Evolutionary conservation across 2,888 invertebrate species (phyloP).

Genomic region (Microchrysa polita): DNA sequence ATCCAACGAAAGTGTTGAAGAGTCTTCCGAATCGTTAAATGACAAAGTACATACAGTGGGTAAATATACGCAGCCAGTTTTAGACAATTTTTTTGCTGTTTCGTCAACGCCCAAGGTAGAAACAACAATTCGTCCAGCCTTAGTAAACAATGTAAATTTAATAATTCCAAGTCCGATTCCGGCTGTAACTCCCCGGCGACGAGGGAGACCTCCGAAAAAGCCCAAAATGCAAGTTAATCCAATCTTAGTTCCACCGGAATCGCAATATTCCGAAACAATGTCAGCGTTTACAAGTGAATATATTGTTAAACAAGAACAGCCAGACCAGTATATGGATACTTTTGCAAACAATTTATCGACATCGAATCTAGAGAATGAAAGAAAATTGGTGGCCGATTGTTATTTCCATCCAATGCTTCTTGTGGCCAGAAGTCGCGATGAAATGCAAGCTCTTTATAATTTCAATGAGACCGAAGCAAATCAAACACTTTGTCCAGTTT

Average conservation of each 20-base stretch:
- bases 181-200: background rate
- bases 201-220: conserved; percentile 2
- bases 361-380: background rate
- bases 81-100: background rate
- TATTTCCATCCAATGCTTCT: conserved; percentile 57
- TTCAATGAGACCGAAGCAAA: background rate
- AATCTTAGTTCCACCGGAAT: background rate
- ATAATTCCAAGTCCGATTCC: background rate
- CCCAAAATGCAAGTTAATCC: background rate
- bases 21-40: background rate
- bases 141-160: background rate
- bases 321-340: too few species aligned
- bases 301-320: too few species aligned
- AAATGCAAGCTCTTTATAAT: conserved; percentile 53
- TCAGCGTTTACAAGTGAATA: too few species aligned
- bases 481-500: background rate
- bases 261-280: too few species aligned
- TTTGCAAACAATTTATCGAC: background rate
- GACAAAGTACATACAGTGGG: background rate
- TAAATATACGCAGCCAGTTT: background rate
- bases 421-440: conserved; percentile 57
- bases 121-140: background rate
- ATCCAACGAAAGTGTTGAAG: background rate
- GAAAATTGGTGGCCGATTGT: conserved; percentile 21
- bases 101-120: background rate